Evolutionary conservation across 2,797 vertebrate genomes (phyloP), one percentile per base, ranked within the genome.

Genomic region (Hybognathus amarus): DNA sequence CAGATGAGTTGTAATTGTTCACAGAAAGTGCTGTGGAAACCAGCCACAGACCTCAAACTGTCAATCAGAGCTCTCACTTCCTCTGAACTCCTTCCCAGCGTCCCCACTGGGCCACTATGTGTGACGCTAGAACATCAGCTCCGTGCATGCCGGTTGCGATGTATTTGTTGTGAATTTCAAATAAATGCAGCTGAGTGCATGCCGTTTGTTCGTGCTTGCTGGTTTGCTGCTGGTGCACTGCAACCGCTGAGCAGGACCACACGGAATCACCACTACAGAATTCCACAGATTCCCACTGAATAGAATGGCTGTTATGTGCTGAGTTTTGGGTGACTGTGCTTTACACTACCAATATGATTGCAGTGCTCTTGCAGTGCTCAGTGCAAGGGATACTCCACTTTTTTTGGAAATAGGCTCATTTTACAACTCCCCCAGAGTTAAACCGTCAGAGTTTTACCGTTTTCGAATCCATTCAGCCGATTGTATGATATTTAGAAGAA

Each of bases 21-120:
- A 87, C 93, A 94, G 90, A 87, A 88, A 27, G 90, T 90, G 88
- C 89, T 83, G 92, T 93, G 91, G 90, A 93, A 87, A 82, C 69
- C 90, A 87, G 87, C 92, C 92, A 91, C 92, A 95, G 93, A 94
- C 93, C 94, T 93, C 54, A 92, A 87, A 82, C 87, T 91, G 92
- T 93, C 91, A 89, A 89, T 92, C 92, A 90, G 89, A n/a, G 33
- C 20, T 59, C 74, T 91, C 88, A 89, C 86, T 89, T 85, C 85
- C 91, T 92, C 90, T 87, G 85, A 87, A 86, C 47, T 64, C 73
- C 63, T 42, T 20, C 36, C 6, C 0, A 68, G 68, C 83, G 75
- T 85, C 71, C 59, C 79, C 87, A 22, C 36, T 80, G 87, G 15
- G 7, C 78, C 74, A 69, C 77, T 86, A 70, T 82, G 85, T 87